These are phyloP conservation scores for Cataglyphis livida DNA, from an alignment of 2,888 invertebrate genomes.

Conservation along the genomic window DNA sequence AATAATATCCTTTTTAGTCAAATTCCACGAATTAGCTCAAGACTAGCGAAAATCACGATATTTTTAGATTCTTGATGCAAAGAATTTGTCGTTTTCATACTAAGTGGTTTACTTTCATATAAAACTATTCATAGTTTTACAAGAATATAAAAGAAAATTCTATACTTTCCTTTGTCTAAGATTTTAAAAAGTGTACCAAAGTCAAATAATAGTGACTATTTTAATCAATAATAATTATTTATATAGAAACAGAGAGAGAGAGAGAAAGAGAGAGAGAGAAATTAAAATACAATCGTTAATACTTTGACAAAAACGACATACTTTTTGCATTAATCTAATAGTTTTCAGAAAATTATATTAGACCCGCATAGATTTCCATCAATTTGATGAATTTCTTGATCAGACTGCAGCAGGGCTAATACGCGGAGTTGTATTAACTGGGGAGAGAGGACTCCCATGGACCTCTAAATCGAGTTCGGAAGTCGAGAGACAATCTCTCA, in stretches of 20 bases:
- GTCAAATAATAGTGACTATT: not conserved
- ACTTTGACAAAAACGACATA: not conserved
- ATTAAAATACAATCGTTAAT: not conserved
- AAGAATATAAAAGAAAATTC: not conserved
- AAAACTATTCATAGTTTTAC: not conserved
- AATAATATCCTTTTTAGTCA: constrained; percentile 24
- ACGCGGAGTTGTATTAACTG: constrained; percentile 57
- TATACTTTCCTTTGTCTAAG: not conserved
- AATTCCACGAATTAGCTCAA: not conserved
- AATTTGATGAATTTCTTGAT: constrained; percentile 27
- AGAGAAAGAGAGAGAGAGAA: not conserved
- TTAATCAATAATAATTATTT: constrained; percentile 16
- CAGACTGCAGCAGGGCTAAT: constrained; percentile 74
- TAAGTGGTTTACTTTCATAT: not conserved
- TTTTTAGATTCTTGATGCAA: constrained; percentile 18
- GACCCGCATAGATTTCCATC: not conserved
- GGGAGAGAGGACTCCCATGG: constrained; percentile 83
- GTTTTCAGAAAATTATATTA: constrained; percentile 19
- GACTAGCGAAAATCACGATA: constrained; percentile 47
- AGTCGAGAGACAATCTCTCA: constrained; percentile 87
- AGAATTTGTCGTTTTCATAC: not conserved
- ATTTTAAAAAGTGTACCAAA: not conserved
- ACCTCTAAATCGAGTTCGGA: constrained; percentile 90
- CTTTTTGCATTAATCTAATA: constrained; percentile 28
- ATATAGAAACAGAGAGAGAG: not conserved